Evolutionary conservation across 2,888 invertebrate genomes (phyloP).

Genomic region (Leptopilina myrica): DNA sequence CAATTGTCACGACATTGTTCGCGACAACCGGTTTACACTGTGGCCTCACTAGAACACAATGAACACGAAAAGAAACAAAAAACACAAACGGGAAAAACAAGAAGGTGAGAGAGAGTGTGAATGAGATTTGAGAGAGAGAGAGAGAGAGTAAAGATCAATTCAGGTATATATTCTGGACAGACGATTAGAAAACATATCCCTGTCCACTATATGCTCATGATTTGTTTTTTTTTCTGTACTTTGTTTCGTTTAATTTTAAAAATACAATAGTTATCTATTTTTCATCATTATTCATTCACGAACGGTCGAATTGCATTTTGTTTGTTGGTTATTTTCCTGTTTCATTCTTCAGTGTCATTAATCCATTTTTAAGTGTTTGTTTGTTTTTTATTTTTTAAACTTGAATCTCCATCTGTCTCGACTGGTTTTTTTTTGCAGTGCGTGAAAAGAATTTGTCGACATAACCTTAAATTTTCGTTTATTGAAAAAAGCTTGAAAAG

Average conservation of each 20-base stretch:
- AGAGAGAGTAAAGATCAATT: constrained; percentile 42
- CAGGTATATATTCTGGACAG: constrained; percentile 20
- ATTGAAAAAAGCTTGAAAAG: too few species aligned
- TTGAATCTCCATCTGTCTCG: background rate
- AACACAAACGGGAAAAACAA: constrained; percentile 73
- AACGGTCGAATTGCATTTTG: too few species aligned
- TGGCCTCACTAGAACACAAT: constrained; percentile 66
- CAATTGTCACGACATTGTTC: background rate
- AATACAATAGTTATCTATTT: too few species aligned
- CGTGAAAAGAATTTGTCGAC: background rate
- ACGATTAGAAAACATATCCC: background rate
- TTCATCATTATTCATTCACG: too few species aligned
- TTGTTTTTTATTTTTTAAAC: background rate
- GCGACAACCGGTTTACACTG: constrained; percentile 56
- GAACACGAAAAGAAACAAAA: constrained; percentile 75
- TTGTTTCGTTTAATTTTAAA: constrained; percentile 35
- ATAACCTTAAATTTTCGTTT: background rate
- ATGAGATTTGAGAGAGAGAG: constrained; percentile 47
- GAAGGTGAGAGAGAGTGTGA: constrained; percentile 69
- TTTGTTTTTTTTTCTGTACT: background rate
- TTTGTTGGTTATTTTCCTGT: background rate
- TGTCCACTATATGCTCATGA: background rate
- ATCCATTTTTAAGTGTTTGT: background rate
- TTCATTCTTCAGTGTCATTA: background rate
- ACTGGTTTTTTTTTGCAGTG: background rate